Conservation (phyloP, 2,888 invertebrate genomes). For the Melanophora roralis region DNA sequence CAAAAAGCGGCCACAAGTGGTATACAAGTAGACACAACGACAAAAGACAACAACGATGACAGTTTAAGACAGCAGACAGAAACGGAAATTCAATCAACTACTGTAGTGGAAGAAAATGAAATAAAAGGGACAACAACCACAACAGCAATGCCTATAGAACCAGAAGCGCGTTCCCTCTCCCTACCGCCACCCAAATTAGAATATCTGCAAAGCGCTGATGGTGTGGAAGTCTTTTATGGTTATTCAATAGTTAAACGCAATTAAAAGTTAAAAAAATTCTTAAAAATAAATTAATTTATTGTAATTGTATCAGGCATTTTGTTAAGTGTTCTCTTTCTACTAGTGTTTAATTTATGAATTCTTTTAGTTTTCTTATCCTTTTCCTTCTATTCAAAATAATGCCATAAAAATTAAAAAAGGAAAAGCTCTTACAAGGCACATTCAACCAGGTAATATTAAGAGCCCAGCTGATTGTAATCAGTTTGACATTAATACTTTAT, state of each 20-base stretch:
- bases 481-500: no score
- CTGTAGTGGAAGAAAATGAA: background rate
- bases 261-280: conserved; percentile 14
- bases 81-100: conserved; percentile 24
- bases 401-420: conserved; percentile 36
- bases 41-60: background rate
- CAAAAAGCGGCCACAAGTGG: background rate
- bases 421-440: no score
- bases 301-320: background rate
- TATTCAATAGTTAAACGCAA: conserved; percentile 70
- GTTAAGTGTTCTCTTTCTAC: conserved; percentile 2
- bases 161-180: conserved; percentile 56
- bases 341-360: conserved; percentile 27
- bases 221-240: conserved; percentile 72
- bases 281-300: conserved; percentile 31
- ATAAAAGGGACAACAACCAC: conserved; percentile 27
- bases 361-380: background rate
- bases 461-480: no score
- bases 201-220: conserved; percentile 70
- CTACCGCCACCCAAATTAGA: conserved; percentile 67
- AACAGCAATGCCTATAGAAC: conserved; percentile 31
- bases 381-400: conserved; percentile 10
- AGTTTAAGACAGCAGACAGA: conserved; percentile 5
- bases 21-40: conserved; percentile 4
- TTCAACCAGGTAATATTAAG: no score